phyloP scores from a whole-genome alignment of 2,797 vertebrate species.

The Muscicapa striata region DNA sequence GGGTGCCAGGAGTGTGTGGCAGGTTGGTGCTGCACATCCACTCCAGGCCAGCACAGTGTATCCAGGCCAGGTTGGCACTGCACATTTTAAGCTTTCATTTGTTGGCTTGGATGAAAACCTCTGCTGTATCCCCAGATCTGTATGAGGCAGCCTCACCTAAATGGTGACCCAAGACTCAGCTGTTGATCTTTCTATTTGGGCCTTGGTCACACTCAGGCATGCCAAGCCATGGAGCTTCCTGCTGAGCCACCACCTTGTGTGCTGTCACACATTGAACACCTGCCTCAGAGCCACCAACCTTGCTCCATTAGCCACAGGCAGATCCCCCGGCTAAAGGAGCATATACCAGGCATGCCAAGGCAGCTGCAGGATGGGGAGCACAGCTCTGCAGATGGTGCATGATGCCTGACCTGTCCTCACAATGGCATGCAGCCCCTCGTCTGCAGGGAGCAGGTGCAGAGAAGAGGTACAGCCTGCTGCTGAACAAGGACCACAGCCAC shows the following conservation, averaged over 20 bases:
- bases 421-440: rapidly evolving
- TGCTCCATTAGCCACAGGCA: not conserved
- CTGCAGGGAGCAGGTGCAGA: rapidly evolving
- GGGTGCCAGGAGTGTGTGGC: not conserved
- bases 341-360: not conserved
- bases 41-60: rapidly evolving
- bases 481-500: not conserved
- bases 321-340: not conserved
- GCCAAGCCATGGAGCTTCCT: not conserved
- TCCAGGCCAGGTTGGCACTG: not conserved
- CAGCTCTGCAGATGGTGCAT: rapidly evolving
- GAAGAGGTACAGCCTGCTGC: not conserved
- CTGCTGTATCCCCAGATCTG: not conserved
- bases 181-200: not conserved
- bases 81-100: not conserved
- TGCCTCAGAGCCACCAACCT: not conserved
- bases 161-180: not conserved
- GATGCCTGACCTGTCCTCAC: not conserved
- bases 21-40: not conserved
- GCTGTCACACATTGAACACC: not conserved
- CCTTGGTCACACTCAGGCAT: rapidly evolving
- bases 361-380: not conserved
- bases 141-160: not conserved
- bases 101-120: not conserved
- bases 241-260: not conserved